A percentile compares a stretch with the other conserved stretches of the same genome.
phyloP scores from a whole-genome alignment of 1,140 invertebrate species.

The Holotrichia oblita region DNA sequence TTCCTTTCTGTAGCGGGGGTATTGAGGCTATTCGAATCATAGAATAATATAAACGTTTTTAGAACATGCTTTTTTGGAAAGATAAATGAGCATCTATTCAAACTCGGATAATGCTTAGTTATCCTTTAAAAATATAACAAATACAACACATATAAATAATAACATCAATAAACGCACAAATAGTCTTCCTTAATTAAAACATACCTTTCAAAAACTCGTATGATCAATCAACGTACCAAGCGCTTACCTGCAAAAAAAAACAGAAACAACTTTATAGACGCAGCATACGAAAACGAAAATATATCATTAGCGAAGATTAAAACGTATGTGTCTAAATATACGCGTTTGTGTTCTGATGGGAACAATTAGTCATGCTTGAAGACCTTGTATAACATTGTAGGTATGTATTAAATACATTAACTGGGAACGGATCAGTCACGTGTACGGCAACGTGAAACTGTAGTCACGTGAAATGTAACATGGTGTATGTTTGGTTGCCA shows the following conservation, averaged over 20 bases:
- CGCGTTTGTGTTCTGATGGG: not conserved
- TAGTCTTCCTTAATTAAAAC: slow-evolving; percentile 21
- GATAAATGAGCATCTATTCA: too few species aligned
- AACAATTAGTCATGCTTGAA: slow-evolving; percentile 25
- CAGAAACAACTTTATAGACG: not conserved
- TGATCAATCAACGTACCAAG: slow-evolving; percentile 35
- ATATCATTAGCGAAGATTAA: slow-evolving; percentile 26
- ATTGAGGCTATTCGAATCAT: too few species aligned
- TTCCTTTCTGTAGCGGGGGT: too few species aligned
- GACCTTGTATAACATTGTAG: slow-evolving; percentile 10
- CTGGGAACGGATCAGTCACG: slow-evolving; percentile 13
- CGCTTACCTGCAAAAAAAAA: slow-evolving; percentile 29
- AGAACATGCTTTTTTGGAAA: too few species aligned
- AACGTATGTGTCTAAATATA: slow-evolving; percentile 25
- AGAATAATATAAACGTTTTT: too few species aligned
- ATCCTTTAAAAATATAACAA: not conserved
- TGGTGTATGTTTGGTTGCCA: slow-evolving; percentile 36
- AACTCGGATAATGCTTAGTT: not conserved
- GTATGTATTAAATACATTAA: slow-evolving; percentile 9
- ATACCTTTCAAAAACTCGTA: slow-evolving; percentile 35
- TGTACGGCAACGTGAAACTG: slow-evolving; percentile 13
- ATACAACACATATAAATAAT: not conserved
- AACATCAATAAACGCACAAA: not conserved
- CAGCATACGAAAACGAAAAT: not conserved
- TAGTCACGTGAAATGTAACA: slow-evolving; percentile 32